A percentile compares a stretch with the other conserved stretches of the same genome.
phyloP scores from a whole-genome alignment of 1,140 invertebrate genomes.

The Drosophila sp. region DNA sequence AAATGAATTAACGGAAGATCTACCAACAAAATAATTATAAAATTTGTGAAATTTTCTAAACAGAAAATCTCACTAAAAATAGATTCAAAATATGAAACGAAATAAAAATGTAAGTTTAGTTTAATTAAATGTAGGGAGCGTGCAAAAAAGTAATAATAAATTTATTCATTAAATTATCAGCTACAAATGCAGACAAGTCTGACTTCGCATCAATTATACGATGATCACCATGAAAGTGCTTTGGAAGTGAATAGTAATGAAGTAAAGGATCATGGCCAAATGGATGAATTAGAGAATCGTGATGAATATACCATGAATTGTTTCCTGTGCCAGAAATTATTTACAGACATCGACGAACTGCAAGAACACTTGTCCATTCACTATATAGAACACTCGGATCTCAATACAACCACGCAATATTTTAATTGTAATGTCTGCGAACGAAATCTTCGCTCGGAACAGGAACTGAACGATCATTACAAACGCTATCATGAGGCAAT shows the following conservation, averaged over 20 bases:
- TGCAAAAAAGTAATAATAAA: no score
- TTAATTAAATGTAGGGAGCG: not conserved
- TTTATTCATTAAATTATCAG: not conserved
- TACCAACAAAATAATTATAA: not conserved
- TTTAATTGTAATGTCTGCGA: slow-evolving; percentile 50
- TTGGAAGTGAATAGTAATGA: not conserved
- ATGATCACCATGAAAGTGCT: no score
- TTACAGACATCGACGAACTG: slow-evolving; percentile 43
- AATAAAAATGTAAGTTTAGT: not conserved
- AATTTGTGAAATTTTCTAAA: not conserved
- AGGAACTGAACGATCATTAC: slow-evolving; percentile 32
- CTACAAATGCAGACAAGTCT: not conserved
- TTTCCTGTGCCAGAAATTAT: slow-evolving; percentile 44
- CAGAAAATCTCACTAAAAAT: not conserved
- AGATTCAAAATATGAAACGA: not conserved
- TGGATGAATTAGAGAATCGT: not conserved
- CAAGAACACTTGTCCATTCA: slow-evolving; percentile 35
- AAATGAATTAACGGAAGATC: not conserved
- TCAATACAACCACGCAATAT: not conserved
- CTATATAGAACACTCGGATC: slow-evolving; percentile 1
- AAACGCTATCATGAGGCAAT: slow-evolving; percentile 33
- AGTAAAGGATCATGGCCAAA: not conserved
- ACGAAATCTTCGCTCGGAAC: slow-evolving; percentile 34
- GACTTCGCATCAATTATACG: not conserved
- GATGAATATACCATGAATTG: slow-evolving; percentile 13